Base-by-base conservation (phyloP, 2,797 vertebrate species). In the Remorina albescens region DNA sequence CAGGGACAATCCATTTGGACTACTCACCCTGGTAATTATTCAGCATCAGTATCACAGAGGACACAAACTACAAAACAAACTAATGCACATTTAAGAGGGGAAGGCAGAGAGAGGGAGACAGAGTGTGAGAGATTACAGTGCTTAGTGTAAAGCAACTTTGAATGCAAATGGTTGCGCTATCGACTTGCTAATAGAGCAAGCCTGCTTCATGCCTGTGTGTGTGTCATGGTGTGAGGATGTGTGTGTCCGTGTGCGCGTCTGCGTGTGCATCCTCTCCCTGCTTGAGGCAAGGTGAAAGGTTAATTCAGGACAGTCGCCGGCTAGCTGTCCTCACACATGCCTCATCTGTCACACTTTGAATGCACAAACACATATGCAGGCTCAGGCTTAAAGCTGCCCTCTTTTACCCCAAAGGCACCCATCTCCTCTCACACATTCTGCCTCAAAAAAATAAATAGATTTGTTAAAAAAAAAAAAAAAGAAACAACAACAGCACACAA, bases 21-120 rank as follows among this genome's bases (percentile, higher is more conserved):
- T 86, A 47, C 73, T 86, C 84, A 87, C 80, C 75, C 82, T 72
- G 70, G 78, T 89, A 87, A 89, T 91, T 92, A 91, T 86, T 87
- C 81, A 85, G 82, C 80, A 77, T 86, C 81, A 83, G 80, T 78
- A 80, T 83, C 83, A 82, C 60, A 53, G 69, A 70, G 69, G 70
- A 70, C 69, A 64, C 75, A 80, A 34, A 76, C 76, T 55, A 30
- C 69, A 51, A 67, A 73, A 79, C 71, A 76, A 76, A 70, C 65
- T 67, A 74, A 85, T 69, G 71, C 67, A 78, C 75, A 67, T 46
- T 76, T 36, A 68, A 63, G 67, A 71, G 53, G 50, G n/a, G 39
- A 49, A 23, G 46, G 54, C 41, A 57, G 4, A 41, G 1, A 30
- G 30, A n/a, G 28, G 15, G 13, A 1, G 15, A 41, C 2, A 41